phyloP scores from a whole-genome alignment of 2,797 vertebrate species.

The Alca torda region DNA sequence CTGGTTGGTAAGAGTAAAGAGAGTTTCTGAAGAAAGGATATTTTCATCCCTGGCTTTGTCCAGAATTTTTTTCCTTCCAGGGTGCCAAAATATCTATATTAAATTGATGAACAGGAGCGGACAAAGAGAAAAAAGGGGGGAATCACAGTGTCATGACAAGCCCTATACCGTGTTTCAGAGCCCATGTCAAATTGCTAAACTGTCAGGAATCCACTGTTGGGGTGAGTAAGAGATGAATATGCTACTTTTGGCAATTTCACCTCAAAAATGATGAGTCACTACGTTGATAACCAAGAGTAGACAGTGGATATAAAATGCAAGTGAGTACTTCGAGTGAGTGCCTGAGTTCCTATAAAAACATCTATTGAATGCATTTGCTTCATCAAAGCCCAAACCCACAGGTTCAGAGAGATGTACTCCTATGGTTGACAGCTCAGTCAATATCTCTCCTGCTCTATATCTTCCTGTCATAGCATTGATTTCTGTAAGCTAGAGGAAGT shows the following conservation, averaged over 20 bases:
- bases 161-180: not conserved
- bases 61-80: not conserved
- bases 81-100: not conserved
- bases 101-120: not conserved
- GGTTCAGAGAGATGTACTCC: conserved; percentile 38
- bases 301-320: not conserved
- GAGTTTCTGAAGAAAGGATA: not conserved
- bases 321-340: not conserved
- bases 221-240: not conserved
- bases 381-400: conserved; percentile 42
- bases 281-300: not conserved
- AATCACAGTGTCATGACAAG: not conserved
- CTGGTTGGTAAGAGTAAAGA: not conserved
- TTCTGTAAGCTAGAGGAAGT: conserved; percentile 58
- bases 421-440: conserved; percentile 55
- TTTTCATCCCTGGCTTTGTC: not conserved
- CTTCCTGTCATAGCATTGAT: conserved; percentile 60
- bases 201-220: not conserved
- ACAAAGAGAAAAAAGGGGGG: not conserved
- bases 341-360: not conserved
- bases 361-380: conserved; percentile 32
- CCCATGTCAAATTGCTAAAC: not conserved
- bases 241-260: not conserved
- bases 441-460: conserved; percentile 42
- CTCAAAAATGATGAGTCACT: not conserved